Evolutionary conservation across 2,797 vertebrate genomes (phyloP).

Genomic region (Oceanodroma leucorhoa): DNA sequence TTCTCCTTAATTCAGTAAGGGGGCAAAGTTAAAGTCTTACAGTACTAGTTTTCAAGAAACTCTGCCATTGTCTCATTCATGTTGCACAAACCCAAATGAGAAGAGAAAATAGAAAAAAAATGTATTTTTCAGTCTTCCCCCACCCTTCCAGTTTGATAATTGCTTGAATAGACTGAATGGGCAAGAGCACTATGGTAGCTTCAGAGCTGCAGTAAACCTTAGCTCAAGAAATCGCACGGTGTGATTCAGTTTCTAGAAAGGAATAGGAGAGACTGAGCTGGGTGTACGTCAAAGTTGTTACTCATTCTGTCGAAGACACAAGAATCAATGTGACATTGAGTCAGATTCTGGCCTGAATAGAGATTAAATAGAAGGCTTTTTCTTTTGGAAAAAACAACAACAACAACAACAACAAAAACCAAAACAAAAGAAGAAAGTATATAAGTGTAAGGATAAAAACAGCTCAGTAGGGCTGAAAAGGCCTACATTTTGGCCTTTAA

Average conservation of each 20-base stretch:
- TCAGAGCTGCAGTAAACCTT: background rate
- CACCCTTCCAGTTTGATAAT: background rate
- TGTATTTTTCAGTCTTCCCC: background rate
- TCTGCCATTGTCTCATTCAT: background rate
- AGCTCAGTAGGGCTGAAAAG: background rate
- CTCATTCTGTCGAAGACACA: background rate
- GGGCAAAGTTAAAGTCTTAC: background rate
- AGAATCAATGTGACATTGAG: background rate
- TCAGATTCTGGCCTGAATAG: background rate
- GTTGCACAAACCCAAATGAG: background rate
- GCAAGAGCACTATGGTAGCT: background rate
- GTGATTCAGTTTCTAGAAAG: background rate
- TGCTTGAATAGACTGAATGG: background rate
- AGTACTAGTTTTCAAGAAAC: background rate
- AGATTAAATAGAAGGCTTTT: background rate
- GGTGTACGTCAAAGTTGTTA: background rate
- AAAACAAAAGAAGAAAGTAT: background rate
- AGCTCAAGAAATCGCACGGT: background rate
- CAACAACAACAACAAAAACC: too few relatives aligned
- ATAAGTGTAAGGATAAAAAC: background rate
- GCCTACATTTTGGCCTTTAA: background rate
- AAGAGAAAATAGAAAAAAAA: background rate
- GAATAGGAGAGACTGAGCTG: background rate
- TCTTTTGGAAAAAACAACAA: background rate
- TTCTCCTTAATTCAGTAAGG: background rate